Evolutionary conservation across 2,113 vertebrate species (phyloP), one percentile per base, ranked within the genome.

Genomic region (Labeo rohita): DNA sequence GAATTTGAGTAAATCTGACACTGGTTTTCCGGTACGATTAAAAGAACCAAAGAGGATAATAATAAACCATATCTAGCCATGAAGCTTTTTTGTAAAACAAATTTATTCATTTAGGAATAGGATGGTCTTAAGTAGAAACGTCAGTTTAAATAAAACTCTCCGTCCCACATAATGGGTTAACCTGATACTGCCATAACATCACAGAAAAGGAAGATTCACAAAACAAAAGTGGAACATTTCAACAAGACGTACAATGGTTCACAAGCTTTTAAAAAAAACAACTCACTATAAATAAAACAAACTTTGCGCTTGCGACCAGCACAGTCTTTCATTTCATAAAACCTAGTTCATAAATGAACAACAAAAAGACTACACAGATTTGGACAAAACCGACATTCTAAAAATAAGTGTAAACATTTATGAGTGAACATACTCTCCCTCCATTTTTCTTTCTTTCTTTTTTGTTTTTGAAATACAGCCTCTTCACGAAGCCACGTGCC

Each of bases 251-350:
- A 96, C 94, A 94, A 92, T 94, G 94, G 91, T 93, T 94, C 96
- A 95, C 95, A 96, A 91, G 84, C 93, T 95, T 89, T 76, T 84
- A 87, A 90, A 52, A 88, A 84, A 89, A 92, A 91, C 86, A 94
- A 91, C 88, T 92, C 94, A 92, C 97, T 98, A 98, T 98, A 99
- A 99, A 98, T 97, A 97, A 98, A 97, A 96, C 94, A 84, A 89
- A 85, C 21, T 87, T 89, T 94, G 96, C 93, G 92, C 95, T 96
- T 96, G 96, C 95, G 93, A 95, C 95, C 95, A 92, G 95, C 96
- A 95, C 96, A 95, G 92, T 94, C 88, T 95, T 91, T 94, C 90
- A 93, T 91, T 92, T 93, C 88, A 90, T 92, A 89, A 88, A 93
- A 91, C 87, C 90, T 94, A 93, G 86, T 84, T 89, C 87, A 90